Evolutionary conservation across 2,113 vertebrate species (phyloP).

Genomic region (Campylomormyrus numenius): DNA sequence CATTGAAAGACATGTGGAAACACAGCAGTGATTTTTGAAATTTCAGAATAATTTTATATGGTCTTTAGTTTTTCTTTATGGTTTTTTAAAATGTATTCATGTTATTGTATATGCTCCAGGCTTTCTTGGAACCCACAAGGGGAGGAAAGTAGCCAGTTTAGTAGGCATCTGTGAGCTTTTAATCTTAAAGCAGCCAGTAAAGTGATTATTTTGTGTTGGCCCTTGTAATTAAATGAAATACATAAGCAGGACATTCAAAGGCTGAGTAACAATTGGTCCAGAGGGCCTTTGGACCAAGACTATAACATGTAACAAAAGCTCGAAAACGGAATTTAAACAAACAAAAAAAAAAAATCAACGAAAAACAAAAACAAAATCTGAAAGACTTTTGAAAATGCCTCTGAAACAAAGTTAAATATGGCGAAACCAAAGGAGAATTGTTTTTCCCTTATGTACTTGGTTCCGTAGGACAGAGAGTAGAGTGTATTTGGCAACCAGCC

Average conservation of each 20-base stretch:
- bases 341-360: neutral
- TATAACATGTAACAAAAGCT: neutral
- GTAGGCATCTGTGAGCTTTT: neutral
- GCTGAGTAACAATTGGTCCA: neutral
- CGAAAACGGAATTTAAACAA: neutral
- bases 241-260: neutral
- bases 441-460: neutral
- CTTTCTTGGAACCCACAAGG: neutral
- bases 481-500: neutral
- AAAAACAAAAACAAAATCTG: neutral
- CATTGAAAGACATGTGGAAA: neutral
- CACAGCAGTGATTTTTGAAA: neutral
- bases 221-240: neutral
- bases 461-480: neutral
- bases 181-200: neutral
- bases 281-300: neutral
- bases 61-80: neutral
- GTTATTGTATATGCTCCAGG: neutral
- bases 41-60: neutral
- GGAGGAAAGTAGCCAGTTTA: neutral
- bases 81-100: neutral
- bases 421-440: neutral
- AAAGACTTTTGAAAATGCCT: neutral
- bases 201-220: neutral
- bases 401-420: neutral